Evolutionary conservation across 2,888 invertebrate species (phyloP), one percentile per base, ranked within the genome.

Genomic region (Lapara coniferarum): DNA sequence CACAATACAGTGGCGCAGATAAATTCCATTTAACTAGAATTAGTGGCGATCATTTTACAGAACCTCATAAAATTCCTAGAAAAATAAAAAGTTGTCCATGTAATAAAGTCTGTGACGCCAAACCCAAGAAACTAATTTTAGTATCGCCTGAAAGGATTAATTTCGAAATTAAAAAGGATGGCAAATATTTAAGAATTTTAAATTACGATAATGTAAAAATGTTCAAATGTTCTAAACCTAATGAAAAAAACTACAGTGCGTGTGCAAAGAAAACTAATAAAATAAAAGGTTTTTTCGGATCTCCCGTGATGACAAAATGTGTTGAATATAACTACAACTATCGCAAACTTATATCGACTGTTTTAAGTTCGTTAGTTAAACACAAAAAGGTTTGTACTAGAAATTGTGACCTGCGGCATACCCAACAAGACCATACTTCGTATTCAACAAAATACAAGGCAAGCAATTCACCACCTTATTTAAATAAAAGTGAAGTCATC

Each of bases 121-220:
- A 59, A 6, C 49, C 63, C 7, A 63, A 46, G 19, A 46, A 46
- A 49, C 46, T 63, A 13, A 63, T 63, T 19, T 49, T 63, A 12
- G 49, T 63, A 12, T 63, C 46, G 6, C 63, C 63, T 13, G 63
- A 63, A 63, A 63, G 19, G 13, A 49, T 63, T 19, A 13, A 63
- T 63, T 63, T 46, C 52, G n/a, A 56, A 68, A 25, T 69, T 56
- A 69, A 53, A 13, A 63, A 63, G 19, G 46, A 46, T 49, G 49
- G 63, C 10, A 63, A 63, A 19, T 49, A 49, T 63, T 46, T 63
- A 63, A 46, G 37, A 16, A 59, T 59, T 59, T 46, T 44, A 59
- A 59, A 59, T 46, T 59, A 59, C 14, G 16, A 49, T 12, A 63
- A 63, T 12, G 63, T 63, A 12, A 63, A 49, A 63, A 19, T 63